Base-by-base conservation (phyloP, 2,888 invertebrate species). In the Choristoneura rosaceana region DNA sequence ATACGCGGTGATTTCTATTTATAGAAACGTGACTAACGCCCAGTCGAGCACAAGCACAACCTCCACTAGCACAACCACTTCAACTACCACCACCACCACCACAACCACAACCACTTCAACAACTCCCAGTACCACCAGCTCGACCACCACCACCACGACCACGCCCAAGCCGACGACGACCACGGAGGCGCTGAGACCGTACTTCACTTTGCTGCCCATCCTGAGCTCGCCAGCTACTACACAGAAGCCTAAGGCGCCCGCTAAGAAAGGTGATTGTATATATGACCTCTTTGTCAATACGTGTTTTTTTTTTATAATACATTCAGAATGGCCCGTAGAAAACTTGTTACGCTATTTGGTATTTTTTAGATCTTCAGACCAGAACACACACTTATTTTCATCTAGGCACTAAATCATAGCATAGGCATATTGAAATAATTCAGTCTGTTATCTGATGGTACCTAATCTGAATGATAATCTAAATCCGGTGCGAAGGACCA, bases 121-220 rank as follows among this genome's bases (percentile, higher is more conserved):
- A 75, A 89, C 90, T 74, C 86, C 91, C 71, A 91, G 89, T 84
- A 90, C 93, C 79, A 90, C 90, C 82, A 90, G 85, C 80, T 82
- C 90, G 34, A 89, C 87, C 14, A 89, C 91, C 2, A 89, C 90
- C 0, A 85, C 88, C 3, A 90, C 87, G 10, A 86, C 90, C 1
- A 83, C 86, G 9, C 79, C 87, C 61, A 82, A 83, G 55, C 81
- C 86, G 65, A 82, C 87, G 15, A 80, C 86, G 65, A 82, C 87
- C 15, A 80, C 83, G 65, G 84, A 87, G 76, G 78, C 85, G 59
- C 82, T 86, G 74, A 86, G 84, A 25, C 92, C 94, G 14, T 93
- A 90, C 87, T 83, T 93, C 76, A 93, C 93, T 77, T 82, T 93
- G 75, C 82, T 93, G 78, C 95, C 94, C 34, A 92, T 95, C 77